Evolutionary conservation across 2,113 vertebrate genomes (phyloP).

Genomic region (Pelecanus crispus): DNA sequence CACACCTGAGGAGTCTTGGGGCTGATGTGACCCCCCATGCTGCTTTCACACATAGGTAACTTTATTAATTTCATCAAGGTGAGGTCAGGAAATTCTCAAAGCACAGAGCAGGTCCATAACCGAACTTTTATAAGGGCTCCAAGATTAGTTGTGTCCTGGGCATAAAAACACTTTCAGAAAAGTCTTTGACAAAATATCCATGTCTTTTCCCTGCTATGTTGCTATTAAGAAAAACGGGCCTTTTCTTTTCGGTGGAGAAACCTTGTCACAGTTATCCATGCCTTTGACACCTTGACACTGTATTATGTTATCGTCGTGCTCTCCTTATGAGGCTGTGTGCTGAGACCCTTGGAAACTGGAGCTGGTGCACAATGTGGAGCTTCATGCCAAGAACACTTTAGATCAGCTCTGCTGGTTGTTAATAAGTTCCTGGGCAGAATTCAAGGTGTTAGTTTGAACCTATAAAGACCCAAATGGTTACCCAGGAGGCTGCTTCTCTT

Average conservation of each 20-base stretch:
- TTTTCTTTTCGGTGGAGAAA: neutral
- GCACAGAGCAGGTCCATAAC: neutral
- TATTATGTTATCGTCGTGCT: neutral
- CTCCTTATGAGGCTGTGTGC: neutral
- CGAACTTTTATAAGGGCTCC: neutral
- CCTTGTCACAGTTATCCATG: neutral
- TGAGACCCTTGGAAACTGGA: conserved; percentile 11
- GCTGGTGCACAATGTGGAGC: neutral
- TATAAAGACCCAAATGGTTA: neutral
- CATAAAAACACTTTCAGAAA: neutral
- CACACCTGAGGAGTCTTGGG: neutral
- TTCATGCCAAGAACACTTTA: conserved; percentile 23
- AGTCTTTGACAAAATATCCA: neutral
- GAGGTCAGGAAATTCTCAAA: neutral
- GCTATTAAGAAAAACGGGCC: neutral
- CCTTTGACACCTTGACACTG: neutral
- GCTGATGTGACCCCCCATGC: neutral
- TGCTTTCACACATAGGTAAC: neutral
- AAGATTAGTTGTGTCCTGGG: neutral
- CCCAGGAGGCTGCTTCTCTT: neutral
- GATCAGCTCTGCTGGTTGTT: neutral
- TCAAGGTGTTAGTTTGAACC: conserved; percentile 9
- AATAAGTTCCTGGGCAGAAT: conserved; percentile 29
- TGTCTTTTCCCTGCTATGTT: neutral
- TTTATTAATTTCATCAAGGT: neutral